Evolutionary conservation across 2,113 vertebrate genomes (phyloP).

Genomic region (Regulus satrapa): DNA sequence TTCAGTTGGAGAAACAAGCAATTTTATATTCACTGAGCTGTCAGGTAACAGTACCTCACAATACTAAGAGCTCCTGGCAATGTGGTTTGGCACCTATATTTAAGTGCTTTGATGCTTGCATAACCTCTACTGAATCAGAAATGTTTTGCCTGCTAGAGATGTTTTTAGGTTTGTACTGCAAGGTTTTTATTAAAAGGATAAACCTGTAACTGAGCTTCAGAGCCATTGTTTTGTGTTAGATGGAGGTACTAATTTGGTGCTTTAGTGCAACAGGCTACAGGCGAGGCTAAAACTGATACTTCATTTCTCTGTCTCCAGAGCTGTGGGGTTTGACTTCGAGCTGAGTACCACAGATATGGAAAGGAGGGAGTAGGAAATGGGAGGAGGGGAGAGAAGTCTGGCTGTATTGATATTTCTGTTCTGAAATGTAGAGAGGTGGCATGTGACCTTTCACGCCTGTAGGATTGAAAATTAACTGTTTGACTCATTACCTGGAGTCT

Average conservation of each 20-base stretch:
- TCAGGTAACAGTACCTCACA: slow-evolving; percentile 89
- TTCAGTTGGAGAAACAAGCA: slow-evolving; percentile 89
- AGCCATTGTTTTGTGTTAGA: slow-evolving; percentile 40
- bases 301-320: background rate
- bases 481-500: background rate
- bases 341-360: background rate
- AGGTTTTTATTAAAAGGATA: slow-evolving; percentile 68
- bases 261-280: slow-evolving; percentile 15
- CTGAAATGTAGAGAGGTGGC: background rate
- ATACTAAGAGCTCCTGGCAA: slow-evolving; percentile 84
- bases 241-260: slow-evolving; percentile 14
- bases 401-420: background rate
- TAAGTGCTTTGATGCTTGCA: slow-evolving; percentile 77
- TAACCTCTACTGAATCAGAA: slow-evolving; percentile 75
- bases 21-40: slow-evolving; percentile 89
- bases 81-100: slow-evolving; percentile 87
- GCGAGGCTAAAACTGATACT: slow-evolving; percentile 36
- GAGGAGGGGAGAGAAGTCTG: background rate
- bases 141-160: slow-evolving; percentile 69
- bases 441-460: background rate
- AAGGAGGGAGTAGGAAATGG: background rate
- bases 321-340: background rate
- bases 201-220: slow-evolving; percentile 56
- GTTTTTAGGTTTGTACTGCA: slow-evolving; percentile 59
- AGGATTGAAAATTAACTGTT: background rate